phyloP scores from a whole-genome alignment of 2,888 invertebrate species.

The Cephus nigrinus region DNA sequence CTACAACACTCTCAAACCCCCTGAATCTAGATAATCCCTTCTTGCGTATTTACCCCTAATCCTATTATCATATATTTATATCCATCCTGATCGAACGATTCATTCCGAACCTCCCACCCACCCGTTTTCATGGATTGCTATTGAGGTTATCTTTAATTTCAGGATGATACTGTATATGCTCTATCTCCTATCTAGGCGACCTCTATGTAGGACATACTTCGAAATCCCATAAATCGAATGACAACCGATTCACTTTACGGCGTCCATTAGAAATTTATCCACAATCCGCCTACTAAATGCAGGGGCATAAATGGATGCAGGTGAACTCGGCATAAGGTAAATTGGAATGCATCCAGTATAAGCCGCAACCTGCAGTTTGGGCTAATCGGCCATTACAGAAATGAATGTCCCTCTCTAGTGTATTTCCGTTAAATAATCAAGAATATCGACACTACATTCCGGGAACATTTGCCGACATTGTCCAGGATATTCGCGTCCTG shows the following conservation, averaged over 20 bases:
- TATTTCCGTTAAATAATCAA: slow-evolving; percentile 52
- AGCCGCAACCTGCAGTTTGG: neutral
- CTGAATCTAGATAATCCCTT: neutral
- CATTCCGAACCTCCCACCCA: too few relatives aligned
- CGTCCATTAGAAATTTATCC: neutral
- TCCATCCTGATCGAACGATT: neutral
- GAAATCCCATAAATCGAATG: neutral
- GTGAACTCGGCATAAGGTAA: neutral
- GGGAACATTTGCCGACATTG: slow-evolving; percentile 46
- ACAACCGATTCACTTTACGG: neutral
- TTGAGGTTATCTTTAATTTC: neutral
- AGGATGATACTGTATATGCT: neutral
- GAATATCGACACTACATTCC: slow-evolving; percentile 48
- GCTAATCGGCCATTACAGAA: neutral
- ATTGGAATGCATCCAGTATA: neutral
- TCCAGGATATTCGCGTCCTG: slow-evolving; percentile 42
- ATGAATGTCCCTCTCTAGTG: neutral
- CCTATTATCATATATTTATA: neutral
- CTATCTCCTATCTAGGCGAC: neutral
- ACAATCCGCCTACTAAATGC: neutral
- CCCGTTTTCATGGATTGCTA: neutral
- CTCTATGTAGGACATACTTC: neutral
- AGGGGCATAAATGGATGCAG: neutral
- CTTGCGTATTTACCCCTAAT: neutral
- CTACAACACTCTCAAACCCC: neutral